Evolutionary conservation across 2,113 vertebrate genomes (phyloP).

Genomic region (Amia ocellicauda): DNA sequence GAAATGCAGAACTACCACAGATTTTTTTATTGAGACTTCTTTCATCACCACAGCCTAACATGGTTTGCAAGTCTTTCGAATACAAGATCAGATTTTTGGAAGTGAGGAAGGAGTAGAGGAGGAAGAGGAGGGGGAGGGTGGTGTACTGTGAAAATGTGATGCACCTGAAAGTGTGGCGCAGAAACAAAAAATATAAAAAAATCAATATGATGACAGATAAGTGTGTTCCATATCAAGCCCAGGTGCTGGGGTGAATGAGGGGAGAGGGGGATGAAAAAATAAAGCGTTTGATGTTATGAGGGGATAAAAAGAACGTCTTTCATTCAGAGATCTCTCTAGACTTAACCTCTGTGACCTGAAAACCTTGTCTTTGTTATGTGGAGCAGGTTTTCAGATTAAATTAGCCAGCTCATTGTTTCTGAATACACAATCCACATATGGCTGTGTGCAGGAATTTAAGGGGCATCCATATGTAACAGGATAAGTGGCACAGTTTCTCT

Average conservation of each 20-base stretch:
- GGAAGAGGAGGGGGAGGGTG: too few relatives aligned
- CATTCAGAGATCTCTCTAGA: conserved; percentile 45
- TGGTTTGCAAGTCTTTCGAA: too few relatives aligned
- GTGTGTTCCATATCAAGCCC: not conserved
- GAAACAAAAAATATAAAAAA: too few relatives aligned
- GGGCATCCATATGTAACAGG: too few relatives aligned
- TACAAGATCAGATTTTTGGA: too few relatives aligned
- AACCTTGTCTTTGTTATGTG: not conserved
- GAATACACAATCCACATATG: conserved; percentile 20
- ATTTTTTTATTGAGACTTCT: too few relatives aligned
- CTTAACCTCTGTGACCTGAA: conserved; percentile 31
- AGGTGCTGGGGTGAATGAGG: conserved; percentile 10
- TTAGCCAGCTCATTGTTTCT: conserved; percentile 3
- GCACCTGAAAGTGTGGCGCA: too few relatives aligned
- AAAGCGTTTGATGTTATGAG: conserved; percentile 43
- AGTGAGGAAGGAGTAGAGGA: too few relatives aligned
- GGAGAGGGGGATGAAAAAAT: too few relatives aligned
- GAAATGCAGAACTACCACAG: too few relatives aligned
- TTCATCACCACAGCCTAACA: too few relatives aligned
- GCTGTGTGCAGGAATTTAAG: conserved; percentile 2
- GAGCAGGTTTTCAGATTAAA: not conserved
- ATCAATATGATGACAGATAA: not conserved
- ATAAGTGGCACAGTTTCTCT: too few relatives aligned
- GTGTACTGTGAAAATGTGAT: not conserved
- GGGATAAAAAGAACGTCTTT: conserved; percentile 41